A percentile compares a stretch with the other conserved stretches of the same genome.
phyloP scores from a whole-genome alignment of 30 jellyfish, hydroid and myxozoan species.

The Clytia hemisphaerica region DNA sequence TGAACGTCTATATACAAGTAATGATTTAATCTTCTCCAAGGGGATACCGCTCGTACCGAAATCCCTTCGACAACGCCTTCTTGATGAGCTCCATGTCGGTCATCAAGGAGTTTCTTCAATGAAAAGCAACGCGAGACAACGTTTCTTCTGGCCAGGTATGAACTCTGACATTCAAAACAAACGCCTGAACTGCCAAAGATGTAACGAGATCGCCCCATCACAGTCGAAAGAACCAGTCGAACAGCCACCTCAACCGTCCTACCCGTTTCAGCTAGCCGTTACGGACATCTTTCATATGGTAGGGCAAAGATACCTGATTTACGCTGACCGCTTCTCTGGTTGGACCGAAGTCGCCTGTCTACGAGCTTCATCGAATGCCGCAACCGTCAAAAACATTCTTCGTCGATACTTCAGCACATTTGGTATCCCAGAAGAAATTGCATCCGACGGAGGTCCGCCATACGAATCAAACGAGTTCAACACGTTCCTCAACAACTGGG shows the following conservation, averaged over 20 bases:
- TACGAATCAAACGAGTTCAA: not conserved
- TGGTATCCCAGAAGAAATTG: conserved; percentile 6
- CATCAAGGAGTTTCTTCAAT: conserved; percentile 24
- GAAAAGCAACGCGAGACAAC: conserved; percentile 10
- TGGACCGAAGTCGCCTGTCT: conserved; percentile 28
- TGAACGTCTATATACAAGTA: not conserved
- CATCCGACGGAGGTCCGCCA: conserved; percentile 32
- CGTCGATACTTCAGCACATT: conserved; percentile 14
- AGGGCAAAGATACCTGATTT: conserved; percentile 10
- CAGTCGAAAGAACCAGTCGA: conserved; percentile 5
- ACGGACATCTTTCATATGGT: not conserved
- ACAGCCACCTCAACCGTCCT: not conserved
- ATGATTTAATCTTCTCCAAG: not conserved
- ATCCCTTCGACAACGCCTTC: conserved; percentile 6
- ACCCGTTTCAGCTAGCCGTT: conserved; percentile 20
- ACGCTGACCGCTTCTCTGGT: conserved; percentile 35
- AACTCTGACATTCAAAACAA: conserved; percentile 2
- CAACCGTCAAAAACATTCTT: conserved; percentile 2
- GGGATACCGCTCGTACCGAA: conserved; percentile 12
- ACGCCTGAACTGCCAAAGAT: conserved; percentile 11
- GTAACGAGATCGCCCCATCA: conserved; percentile 22
- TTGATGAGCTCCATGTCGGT: conserved; percentile 7
- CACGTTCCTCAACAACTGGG: conserved; percentile 13
- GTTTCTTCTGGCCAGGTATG: conserved; percentile 32
- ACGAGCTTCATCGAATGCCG: not conserved